phyloP scores from a whole-genome alignment of 2,113 vertebrate species.

The Tylochromis polylepis region DNA sequence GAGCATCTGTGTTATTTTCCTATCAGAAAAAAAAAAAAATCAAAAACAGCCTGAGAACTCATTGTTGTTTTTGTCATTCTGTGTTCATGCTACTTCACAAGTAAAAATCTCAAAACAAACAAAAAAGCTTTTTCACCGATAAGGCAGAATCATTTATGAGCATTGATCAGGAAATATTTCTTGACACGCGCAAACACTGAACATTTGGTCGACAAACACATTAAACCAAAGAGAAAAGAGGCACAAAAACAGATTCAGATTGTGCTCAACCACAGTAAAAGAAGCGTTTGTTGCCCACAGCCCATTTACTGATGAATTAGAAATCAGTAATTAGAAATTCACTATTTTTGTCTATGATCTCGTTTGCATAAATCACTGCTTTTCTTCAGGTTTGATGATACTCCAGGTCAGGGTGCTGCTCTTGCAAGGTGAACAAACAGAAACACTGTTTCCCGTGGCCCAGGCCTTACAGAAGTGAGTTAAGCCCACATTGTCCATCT shows the following conservation, averaged over 20 bases:
- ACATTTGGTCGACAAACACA: background rate
- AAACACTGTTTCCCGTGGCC: background rate
- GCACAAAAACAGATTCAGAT: background rate
- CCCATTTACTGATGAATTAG: background rate
- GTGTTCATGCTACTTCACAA: background rate
- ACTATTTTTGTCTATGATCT: background rate
- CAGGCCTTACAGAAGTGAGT: background rate
- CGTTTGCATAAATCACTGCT: background rate
- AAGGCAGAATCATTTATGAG: background rate
- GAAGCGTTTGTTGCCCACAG: background rate
- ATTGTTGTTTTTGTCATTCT: background rate
- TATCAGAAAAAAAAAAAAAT: background rate
- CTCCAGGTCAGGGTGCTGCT: background rate
- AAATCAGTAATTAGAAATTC: background rate
- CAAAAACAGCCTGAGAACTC: background rate
- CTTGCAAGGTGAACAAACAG: background rate
- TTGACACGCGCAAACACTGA: background rate
- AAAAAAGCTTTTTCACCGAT: background rate
- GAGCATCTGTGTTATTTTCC: background rate
- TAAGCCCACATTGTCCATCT: background rate
- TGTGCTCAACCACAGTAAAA: background rate
- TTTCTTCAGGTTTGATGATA: background rate
- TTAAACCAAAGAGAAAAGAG: background rate
- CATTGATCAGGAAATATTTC: conserved; percentile 11
- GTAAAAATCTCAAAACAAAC: background rate